A percentile compares a stretch with the other conserved stretches of the same genome.
These are phyloP conservation scores for Myotis lucifugus DNA, from an alignment of 2,113 vertebrate genomes.

Conservation along the genomic window DNA sequence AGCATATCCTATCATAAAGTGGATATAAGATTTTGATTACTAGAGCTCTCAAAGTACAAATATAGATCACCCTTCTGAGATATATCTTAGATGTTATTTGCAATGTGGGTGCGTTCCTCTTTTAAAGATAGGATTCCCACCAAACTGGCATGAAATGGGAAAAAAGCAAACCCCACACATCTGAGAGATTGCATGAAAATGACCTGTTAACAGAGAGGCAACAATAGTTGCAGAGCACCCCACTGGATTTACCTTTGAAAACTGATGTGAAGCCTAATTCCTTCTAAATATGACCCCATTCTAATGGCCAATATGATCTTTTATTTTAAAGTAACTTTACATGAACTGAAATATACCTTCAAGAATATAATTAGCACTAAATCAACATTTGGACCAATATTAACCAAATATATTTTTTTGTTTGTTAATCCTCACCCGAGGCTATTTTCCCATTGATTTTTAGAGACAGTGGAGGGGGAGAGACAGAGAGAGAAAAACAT, in stretches of 20 bases:
- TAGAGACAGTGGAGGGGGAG: too few relatives aligned
- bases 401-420: neutral
- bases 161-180: neutral
- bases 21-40: neutral
- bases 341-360: neutral
- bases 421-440: too few relatives aligned
- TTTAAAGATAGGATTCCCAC: neutral
- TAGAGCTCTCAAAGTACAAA: neutral
- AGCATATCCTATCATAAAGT: neutral
- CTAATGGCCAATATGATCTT: neutral
- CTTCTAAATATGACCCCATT: constrained; percentile 26
- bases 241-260: neutral
- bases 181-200: neutral
- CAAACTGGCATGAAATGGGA: neutral
- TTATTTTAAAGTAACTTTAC: constrained; percentile 5
- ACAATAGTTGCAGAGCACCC: neutral
- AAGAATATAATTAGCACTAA: constrained; percentile 34
- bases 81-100: constrained; percentile 26
- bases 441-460: too few relatives aligned
- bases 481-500: too few relatives aligned
- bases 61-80: neutral
- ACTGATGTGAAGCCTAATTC: neutral
- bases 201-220: neutral
- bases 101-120: neutral
- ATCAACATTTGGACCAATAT: neutral